Percentiles rank a stretch among this genome's conserved stretches.
Evolutionary conservation across 2,797 vertebrate species (phyloP).

Genomic region (Fistularia commersonii): DNA sequence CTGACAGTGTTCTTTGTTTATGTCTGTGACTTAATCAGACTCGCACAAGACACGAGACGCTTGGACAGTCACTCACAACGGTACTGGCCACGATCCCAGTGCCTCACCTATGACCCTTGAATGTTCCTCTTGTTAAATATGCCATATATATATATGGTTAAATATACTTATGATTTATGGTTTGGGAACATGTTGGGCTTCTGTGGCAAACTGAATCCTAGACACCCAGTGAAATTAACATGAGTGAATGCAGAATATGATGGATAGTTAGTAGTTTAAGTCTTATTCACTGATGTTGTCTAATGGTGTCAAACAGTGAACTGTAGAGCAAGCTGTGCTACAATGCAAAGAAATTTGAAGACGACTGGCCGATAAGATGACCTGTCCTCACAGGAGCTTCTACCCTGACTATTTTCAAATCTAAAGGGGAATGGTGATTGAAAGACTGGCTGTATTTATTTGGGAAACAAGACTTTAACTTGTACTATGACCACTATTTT

Average conservation of each 20-base stretch:
- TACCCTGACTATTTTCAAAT: conserved; percentile 32
- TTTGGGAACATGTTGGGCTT: background rate
- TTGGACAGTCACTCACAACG: conserved; percentile 37
- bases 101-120: conserved; percentile 44
- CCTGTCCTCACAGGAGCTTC: too few relatives aligned
- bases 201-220: too few relatives aligned
- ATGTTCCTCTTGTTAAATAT: conserved; percentile 43
- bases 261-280: conserved; percentile 6
- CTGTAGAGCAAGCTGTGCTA: background rate
- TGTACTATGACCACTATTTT: conserved; percentile 44
- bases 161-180: conserved; percentile 1
- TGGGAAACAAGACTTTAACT: conserved; percentile 24
- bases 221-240: background rate
- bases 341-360: too few relatives aligned
- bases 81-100: conserved; percentile 27
- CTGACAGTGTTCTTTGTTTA: conserved; percentile 48
- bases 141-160: too few relatives aligned
- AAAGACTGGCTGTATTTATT: conserved; percentile 63
- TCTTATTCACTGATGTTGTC: background rate
- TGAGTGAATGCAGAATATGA: conserved; percentile 9
- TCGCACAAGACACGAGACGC: conserved; percentile 34
- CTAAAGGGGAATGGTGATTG: conserved; percentile 33
- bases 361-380: too few relatives aligned
- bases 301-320: background rate
- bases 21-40: conserved; percentile 30